phyloP scores from a whole-genome alignment of 37 sponge, comb jelly and placozoan genomes.

The Chondrilla cf. caribensis region DNA sequence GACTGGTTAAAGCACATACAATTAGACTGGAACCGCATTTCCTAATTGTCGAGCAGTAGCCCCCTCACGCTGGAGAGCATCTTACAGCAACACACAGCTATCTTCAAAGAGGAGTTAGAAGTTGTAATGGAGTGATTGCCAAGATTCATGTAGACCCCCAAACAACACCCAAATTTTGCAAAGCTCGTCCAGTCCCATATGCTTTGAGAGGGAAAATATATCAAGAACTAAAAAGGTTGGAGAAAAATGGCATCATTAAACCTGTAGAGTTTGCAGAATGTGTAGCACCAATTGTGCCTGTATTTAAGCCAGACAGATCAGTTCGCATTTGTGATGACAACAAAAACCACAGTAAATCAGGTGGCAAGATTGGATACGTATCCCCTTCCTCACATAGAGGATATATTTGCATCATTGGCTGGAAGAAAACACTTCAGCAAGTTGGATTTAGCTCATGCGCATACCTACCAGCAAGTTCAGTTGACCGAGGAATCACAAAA shows the following conservation, averaged over 20 bases:
- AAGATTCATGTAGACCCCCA: constrained; percentile 1
- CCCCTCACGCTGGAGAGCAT: background rate
- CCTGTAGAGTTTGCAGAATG: background rate
- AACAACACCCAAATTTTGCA: constrained; percentile 6
- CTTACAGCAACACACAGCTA: background rate
- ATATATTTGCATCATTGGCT: background rate
- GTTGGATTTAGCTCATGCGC: background rate
- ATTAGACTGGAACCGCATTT: background rate
- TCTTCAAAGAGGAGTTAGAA: no score
- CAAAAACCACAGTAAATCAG: background rate
- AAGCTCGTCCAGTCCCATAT: constrained; percentile 5
- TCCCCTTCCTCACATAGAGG: background rate
- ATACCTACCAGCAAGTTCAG: constrained; percentile 1
- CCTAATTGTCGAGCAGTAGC: background rate
- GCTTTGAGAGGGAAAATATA: background rate
- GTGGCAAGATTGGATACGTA: background rate
- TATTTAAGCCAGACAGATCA: background rate
- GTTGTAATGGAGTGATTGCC: background rate
- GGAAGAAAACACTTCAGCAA: background rate
- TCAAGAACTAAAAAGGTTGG: background rate
- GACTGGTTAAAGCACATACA: background rate
- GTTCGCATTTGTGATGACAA: background rate
- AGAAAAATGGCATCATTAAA: background rate
- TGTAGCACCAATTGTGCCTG: background rate
- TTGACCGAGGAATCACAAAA: background rate